A percentile compares a stretch with the other conserved stretches of the same genome.
phyloP scores from a whole-genome alignment of 2,797 vertebrate genomes.

The Enteromius thamalakanensis region DNA sequence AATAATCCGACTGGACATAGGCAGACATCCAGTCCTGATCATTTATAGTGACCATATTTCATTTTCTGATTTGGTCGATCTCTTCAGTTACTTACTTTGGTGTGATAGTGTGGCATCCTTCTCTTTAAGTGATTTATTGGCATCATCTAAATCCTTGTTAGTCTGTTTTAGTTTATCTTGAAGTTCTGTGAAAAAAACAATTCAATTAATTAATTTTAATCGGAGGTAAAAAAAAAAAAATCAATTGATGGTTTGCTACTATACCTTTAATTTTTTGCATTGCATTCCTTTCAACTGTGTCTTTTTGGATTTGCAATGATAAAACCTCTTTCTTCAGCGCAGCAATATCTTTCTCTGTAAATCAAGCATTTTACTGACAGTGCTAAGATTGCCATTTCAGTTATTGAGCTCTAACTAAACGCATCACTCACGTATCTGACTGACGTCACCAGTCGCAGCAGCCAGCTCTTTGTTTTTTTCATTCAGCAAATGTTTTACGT shows the following conservation, averaged over 20 bases:
- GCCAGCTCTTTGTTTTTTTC: conserved; percentile 32
- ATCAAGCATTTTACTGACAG: not conserved
- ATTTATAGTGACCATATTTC: not conserved
- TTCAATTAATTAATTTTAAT: not conserved
- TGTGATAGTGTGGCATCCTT: conserved; percentile 30
- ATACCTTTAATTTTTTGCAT: conserved; percentile 1
- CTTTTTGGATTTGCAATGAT: conserved; percentile 18
- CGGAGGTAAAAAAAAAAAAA: not conserved
- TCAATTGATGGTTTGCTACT: not conserved
- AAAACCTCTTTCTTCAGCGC: conserved; percentile 5
- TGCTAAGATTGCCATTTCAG: not conserved
- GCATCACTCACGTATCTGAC: conserved; percentile 25
- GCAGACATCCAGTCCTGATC: not conserved
- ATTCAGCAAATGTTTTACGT: not conserved
- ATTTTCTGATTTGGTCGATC: not conserved
- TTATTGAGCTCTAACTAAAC: not conserved
- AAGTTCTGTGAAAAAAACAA: conserved; percentile 46
- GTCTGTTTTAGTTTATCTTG: conserved; percentile 39
- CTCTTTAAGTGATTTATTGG: conserved; percentile 55
- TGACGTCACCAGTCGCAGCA: not conserved
- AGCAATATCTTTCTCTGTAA: conserved; percentile 35
- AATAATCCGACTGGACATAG: not conserved
- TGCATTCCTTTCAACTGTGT: not conserved
- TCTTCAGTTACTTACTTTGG: conserved; percentile 58
- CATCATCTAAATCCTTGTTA: not conserved